Evolutionary conservation across 2,888 invertebrate species (phyloP).

Genomic region (Lithodes maja): DNA sequence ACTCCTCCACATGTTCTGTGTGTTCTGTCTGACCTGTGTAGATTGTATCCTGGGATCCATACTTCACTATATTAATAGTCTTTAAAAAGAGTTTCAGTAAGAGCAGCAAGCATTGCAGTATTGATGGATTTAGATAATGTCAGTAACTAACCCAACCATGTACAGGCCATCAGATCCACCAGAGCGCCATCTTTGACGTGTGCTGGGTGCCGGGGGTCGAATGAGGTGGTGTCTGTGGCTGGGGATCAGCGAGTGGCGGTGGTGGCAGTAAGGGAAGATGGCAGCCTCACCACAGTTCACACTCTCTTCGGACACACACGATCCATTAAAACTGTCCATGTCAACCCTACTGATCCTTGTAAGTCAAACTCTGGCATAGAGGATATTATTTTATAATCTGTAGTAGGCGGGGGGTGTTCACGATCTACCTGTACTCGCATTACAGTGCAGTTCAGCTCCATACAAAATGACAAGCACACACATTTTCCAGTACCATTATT

Average conservation of each 20-base stretch:
- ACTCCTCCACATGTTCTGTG: no score
- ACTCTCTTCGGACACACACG: constrained; percentile 54
- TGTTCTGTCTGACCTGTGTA: no score
- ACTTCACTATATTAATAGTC: no score
- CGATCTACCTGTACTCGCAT: no score
- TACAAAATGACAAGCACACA: no score
- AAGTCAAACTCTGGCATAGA: constrained; percentile 40
- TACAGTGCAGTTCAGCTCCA: no score
- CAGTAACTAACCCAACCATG: background rate
- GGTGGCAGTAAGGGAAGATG: constrained; percentile 38
- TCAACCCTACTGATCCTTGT: constrained; percentile 61
- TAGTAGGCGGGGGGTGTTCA: no score
- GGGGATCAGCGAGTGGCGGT: constrained; percentile 56
- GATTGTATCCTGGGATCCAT: no score
- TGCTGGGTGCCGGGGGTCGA: constrained; percentile 64
- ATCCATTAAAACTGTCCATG: constrained; percentile 66
- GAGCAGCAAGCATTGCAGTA: no score
- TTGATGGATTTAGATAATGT: no score
- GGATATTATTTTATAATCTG: background rate
- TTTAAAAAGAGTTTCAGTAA: no score
- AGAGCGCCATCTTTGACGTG: constrained; percentile 65
- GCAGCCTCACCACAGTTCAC: constrained; percentile 10
- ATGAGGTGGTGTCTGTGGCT: constrained; percentile 57
- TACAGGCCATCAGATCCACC: constrained; percentile 54
- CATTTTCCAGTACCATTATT: no score